Base-by-base conservation (phyloP, 1,140 invertebrate species). In the Tribolium madens region DNA sequence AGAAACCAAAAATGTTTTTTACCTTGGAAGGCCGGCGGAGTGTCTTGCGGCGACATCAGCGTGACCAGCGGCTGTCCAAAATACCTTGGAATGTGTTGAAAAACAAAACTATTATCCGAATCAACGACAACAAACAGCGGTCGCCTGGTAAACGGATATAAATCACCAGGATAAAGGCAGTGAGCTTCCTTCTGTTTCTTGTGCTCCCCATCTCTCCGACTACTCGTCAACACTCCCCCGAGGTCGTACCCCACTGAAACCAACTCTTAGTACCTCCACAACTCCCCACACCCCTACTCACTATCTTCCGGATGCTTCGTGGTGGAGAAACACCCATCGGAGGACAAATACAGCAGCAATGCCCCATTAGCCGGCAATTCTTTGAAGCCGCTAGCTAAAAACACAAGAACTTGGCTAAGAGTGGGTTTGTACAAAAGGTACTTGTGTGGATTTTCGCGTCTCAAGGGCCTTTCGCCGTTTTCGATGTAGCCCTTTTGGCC, bases 371-470 rank as follows among this genome's bases (percentile, higher is more conserved):
- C 90, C 15, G 96, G 96, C 75, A 99, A 88, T 86, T 98, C 97
- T 87, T 97, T 97, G 85, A 97, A 97, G 78, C 94, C 95, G 79
- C 96, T 98, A 33, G 96, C 94, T 78, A 98, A 88, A 87, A 98
- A 98, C 14, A 98, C 95, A 85, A 97, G 90, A 26, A 98, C 91
- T 87, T 98, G 96, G 85, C 94, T 95, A 82, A 97, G 93, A 53
- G 96, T 97, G 47, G 97, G 97, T 86, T 97, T 98, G 87, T 97
- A 98, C 77, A 99, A 89, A 78, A 98, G 89, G 88, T 98, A 98
- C 88, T 98, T 98, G 89, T 98, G 97, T 10, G 97, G 97, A 89
- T 98, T 98, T 85, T 97, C 95, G 83, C 95, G 87, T 84, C 93
- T 91, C 42, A 89, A 86, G 36, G 91, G 89, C 12, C 88, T 84